Base-by-base conservation (phyloP, 2,113 vertebrate species). In the Myxocyprinus asiaticus region DNA sequence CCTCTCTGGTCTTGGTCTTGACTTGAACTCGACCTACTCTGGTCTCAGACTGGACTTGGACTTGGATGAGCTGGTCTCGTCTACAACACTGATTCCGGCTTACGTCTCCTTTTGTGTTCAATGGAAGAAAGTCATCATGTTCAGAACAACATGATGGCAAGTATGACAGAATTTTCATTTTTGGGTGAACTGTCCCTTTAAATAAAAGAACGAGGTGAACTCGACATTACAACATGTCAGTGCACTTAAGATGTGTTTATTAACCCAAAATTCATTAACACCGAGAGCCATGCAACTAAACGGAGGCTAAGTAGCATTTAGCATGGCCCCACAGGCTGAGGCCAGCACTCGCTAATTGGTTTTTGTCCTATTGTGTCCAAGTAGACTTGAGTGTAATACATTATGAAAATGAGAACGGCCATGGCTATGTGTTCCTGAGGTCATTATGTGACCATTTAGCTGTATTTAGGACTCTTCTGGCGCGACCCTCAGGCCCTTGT, bases 401-500 rank as follows among this genome's bases (percentile, higher is more conserved):
- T 84, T 86, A 89, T 89, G 88, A 91, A 90, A 90, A 91, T 81
- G 83, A 88, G 85, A 72, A 80, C 64, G 68, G 61, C 45, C 73
- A 83, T 14, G 7, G 79, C 76, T 83, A 79, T 67, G 71, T 62
- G 47, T 82, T 89, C 77, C 81, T 47, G 8, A 83, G 84, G 90
- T 91, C 88, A 91, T 91, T 90, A 92, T 83, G 74, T 80, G 85
- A 85, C 78, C 90, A 87, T 93, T 92, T 89, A 92, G 87, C 83
- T 74, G 67, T 15, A 82, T 84, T 90, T 88, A 85, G 86, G 87
- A 88, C 87, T 86, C 9, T 85, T 87, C 65, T 79, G 76, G 81
- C 77, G 80, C 70, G 81, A 88, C 88, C 91, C 90, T 58, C 83
- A 89, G 91, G 89, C 87, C 87, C 88, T 87, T 88, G 67, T 50